Conservation (phyloP, 2,113 vertebrate genomes). For the Dasyornis broadbenti region DNA sequence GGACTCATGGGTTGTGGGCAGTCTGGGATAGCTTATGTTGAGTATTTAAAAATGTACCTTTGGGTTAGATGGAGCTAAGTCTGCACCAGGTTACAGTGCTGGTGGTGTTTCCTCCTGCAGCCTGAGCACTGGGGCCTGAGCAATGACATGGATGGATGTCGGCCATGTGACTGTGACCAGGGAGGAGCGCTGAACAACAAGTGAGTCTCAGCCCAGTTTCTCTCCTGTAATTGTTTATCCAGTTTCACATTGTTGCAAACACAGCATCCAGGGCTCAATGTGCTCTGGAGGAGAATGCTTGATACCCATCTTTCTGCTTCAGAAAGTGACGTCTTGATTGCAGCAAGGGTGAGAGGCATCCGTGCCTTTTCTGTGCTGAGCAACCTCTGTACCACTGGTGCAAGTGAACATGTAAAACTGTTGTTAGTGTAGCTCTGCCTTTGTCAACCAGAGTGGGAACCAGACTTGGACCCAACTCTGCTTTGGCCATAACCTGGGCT, state of each 20-base stretch:
- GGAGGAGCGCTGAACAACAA: conserved; percentile 89
- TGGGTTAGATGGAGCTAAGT: neutral
- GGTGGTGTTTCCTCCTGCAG: conserved; percentile 67
- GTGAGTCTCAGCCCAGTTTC: conserved; percentile 69
- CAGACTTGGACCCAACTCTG: neutral
- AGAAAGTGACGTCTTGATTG: neutral
- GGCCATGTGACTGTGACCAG: conserved; percentile 91
- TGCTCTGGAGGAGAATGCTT: neutral
- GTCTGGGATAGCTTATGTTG: neutral
- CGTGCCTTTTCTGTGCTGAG: neutral
- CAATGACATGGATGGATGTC: conserved; percentile 93
- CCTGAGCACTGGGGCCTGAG: conserved; percentile 94
- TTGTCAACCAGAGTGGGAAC: neutral
- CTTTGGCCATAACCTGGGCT: rapidly evolving
- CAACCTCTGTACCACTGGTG: neutral
- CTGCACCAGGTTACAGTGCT: neutral
- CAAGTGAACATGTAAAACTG: neutral
- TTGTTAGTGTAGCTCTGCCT: neutral
- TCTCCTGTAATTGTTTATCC: neutral
- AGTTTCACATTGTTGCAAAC: neutral
- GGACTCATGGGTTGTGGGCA: neutral
- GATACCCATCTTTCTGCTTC: neutral
- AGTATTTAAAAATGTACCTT: neutral
- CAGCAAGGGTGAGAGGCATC: neutral
- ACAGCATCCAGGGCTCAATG: neutral